Conservation (phyloP, 2,888 invertebrate genomes). For the Barypeithes pellucidus region DNA sequence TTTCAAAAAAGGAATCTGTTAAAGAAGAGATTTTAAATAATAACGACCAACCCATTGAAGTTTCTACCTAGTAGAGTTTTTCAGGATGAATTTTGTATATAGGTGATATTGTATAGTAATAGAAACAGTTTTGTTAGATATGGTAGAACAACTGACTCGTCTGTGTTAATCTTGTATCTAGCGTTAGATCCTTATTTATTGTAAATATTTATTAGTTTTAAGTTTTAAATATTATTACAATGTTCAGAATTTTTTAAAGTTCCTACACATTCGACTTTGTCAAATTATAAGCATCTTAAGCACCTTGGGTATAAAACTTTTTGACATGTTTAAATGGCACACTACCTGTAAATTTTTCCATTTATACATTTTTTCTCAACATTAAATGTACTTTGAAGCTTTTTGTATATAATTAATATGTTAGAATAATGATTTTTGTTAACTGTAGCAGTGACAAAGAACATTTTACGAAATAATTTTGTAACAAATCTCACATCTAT, state of each 20-base stretch:
- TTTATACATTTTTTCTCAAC: slow-evolving; percentile 13
- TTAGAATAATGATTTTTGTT: slow-evolving; percentile 28
- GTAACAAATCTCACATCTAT: no score
- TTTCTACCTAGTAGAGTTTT: slow-evolving; percentile 72
- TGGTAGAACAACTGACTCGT: slow-evolving; percentile 37
- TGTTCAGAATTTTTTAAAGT: slow-evolving; percentile 60
- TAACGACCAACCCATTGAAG: slow-evolving; percentile 76
- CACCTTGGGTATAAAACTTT: slow-evolving; percentile 48
- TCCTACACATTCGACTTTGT: slow-evolving; percentile 62
- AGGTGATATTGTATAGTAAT: background rate
- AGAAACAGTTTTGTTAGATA: slow-evolving; percentile 23
- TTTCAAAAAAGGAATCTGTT: slow-evolving; percentile 68
- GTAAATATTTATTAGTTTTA: slow-evolving; percentile 38
- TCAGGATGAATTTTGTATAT: slow-evolving; percentile 7
- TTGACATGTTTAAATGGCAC: slow-evolving; percentile 37
- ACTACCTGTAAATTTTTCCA: slow-evolving; percentile 40
- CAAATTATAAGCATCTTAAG: slow-evolving; percentile 55
- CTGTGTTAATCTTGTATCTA: slow-evolving; percentile 50
- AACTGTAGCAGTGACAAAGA: background rate
- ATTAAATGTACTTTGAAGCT: slow-evolving; percentile 20
- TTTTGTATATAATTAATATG: slow-evolving; percentile 35
- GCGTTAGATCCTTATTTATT: slow-evolving; percentile 39
- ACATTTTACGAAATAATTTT: no score
- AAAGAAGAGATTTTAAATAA: slow-evolving; percentile 75
- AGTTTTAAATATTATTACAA: slow-evolving; percentile 35